Base-by-base conservation (phyloP, 2,888 invertebrate genomes). In the Pristionchus maxplancki region DNA sequence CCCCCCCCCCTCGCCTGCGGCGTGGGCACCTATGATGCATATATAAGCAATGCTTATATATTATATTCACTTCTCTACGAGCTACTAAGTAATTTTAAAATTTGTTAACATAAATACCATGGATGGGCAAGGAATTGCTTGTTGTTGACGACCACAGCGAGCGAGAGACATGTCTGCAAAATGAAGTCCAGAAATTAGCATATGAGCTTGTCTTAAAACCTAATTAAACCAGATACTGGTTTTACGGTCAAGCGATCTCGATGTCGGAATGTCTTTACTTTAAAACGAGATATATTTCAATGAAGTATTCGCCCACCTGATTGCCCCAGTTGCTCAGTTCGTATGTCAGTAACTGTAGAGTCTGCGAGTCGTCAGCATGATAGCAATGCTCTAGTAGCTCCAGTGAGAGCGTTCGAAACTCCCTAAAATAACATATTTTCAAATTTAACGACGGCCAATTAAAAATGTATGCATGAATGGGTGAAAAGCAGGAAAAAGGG, bases 241-340 rank as follows among this genome's bases (percentile, higher is more conserved):
- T n/a, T n/a, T n/a, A n/a, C n/a, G n/a, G n/a, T n/a, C n/a, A n/a
- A n/a, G n/a, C n/a, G n/a, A n/a, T n/a, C n/a, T n/a, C n/a, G n/a
- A n/a, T n/a, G n/a, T n/a, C n/a, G n/a, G n/a, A n/a, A n/a, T n/a
- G n/a, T n/a, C n/a, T n/a, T n/a, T n/a, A n/a, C n/a, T n/a, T n/a
- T n/a, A n/a, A n/a, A n/a, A n/a, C n/a, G n/a, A n/a, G n/a, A n/a
- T n/a, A n/a, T n/a, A n/a, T n/a, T n/a, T n/a, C n/a, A n/a, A n/a
- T 31, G 24, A n/a, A 6, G 3, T 58, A 58, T n/a, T 58, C 5
- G n/a, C 28, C 31, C 64, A 64, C 71, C 58, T 99, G 98, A 87
- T 98, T 97, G 11, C 98, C 98, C 98, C 98, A 99, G 95, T 98
- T 98, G 95, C 97, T 97, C 82, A 99, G 96, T 95, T 99, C 98